Conservation (phyloP, 2,797 vertebrate genomes). For the Lophotriccus pileatus region DNA sequence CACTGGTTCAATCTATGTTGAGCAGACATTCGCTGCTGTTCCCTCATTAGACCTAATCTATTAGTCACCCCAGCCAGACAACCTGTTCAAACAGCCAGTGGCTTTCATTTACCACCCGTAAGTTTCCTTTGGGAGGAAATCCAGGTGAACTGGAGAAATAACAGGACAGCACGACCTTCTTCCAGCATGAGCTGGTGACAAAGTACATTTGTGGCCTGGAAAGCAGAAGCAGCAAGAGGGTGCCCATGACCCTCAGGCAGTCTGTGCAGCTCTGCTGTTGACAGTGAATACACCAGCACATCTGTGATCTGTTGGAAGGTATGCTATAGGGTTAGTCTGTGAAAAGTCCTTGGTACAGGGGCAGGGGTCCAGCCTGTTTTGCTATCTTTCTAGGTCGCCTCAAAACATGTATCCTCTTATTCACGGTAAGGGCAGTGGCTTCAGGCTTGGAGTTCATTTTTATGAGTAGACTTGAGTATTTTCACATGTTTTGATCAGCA, state of each 20-base stretch:
- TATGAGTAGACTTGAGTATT: background rate
- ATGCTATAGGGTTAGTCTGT: background rate
- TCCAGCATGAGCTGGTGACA: background rate
- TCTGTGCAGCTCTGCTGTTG: background rate
- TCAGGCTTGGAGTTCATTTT: background rate
- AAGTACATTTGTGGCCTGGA: background rate
- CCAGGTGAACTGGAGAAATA: background rate
- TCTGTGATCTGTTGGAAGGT: background rate
- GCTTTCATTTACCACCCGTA: background rate
- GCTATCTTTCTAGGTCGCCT: background rate
- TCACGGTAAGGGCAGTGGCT: background rate
- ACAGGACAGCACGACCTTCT: rapidly evolving
- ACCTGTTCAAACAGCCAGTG: background rate
- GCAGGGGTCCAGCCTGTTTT: background rate
- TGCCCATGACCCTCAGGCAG: background rate
- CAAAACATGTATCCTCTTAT: background rate
- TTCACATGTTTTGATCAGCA: background rate
- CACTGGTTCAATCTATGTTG: background rate
- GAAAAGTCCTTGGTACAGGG: background rate
- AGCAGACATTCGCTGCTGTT: background rate
- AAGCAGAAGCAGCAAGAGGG: background rate
- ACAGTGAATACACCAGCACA: background rate
- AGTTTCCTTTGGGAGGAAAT: background rate
- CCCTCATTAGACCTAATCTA: background rate
- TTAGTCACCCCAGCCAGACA: background rate